These are phyloP conservation scores for Drosophila ohnishii DNA, from an alignment of 1,140 invertebrate species.

Conservation along the genomic window DNA sequence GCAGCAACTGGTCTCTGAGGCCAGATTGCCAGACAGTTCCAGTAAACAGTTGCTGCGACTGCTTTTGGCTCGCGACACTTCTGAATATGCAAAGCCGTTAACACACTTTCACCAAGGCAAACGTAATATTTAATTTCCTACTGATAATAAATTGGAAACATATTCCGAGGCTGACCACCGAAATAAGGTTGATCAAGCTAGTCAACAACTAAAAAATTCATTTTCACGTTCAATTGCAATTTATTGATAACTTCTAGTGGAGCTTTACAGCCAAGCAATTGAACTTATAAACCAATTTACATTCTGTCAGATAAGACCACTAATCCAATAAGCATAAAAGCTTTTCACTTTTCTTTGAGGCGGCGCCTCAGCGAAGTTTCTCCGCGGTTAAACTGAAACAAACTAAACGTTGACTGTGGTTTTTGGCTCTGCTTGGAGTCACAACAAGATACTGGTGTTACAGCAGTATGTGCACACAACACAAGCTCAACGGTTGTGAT, in stretches of 20 bases:
- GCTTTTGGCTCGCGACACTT: conserved; percentile 40
- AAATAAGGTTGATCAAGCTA: not conserved
- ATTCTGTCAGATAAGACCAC: conserved; percentile 21
- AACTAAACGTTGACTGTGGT: conserved; percentile 35
- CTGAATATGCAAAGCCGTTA: conserved; percentile 61
- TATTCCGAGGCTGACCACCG: not conserved
- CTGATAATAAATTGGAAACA: conserved; percentile 39
- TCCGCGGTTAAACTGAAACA: conserved; percentile 44
- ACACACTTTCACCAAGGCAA: conserved; percentile 74
- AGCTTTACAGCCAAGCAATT: conserved; percentile 3
- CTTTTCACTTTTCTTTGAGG: conserved; percentile 48
- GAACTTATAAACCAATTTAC: conserved; percentile 25
- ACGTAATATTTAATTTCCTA: conserved; percentile 64
- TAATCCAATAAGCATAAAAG: conserved; percentile 15
- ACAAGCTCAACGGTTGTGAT: conserved; percentile 9
- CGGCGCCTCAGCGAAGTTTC: conserved; percentile 36
- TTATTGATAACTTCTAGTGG: not conserved
- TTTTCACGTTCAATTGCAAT: conserved; percentile 11
- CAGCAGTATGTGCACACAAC: conserved; percentile 27
- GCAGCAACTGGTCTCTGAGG: conserved; percentile 13
- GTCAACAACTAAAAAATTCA: not conserved
- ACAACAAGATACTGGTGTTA: conserved; percentile 21
- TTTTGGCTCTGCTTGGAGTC: conserved; percentile 34
- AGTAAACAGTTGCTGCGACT: conserved; percentile 29
- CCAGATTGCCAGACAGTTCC: not conserved